phyloP scores from a whole-genome alignment of 2,113 vertebrate genomes.

The Calidris pugnax region DNA sequence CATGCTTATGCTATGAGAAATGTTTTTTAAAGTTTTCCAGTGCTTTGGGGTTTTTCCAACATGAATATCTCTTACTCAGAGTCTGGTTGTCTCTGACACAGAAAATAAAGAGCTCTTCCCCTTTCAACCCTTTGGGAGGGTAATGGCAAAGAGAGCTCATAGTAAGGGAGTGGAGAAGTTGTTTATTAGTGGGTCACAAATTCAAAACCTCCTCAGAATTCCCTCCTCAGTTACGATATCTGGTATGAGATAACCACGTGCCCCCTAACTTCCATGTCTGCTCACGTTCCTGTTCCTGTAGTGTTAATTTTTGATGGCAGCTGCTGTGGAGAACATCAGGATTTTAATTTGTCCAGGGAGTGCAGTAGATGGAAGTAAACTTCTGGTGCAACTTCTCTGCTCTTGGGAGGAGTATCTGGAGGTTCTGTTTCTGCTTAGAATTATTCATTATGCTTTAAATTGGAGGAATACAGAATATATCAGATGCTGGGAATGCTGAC shows the following conservation, averaged over 20 bases:
- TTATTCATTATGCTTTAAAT: neutral
- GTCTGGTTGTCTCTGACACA: neutral
- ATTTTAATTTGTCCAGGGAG: neutral
- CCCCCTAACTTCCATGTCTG: neutral
- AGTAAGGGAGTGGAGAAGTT: neutral
- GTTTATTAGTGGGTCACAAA: neutral
- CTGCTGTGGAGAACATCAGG: neutral
- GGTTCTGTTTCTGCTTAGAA: neutral
- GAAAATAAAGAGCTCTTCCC: neutral
- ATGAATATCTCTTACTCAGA: neutral
- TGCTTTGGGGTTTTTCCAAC: neutral
- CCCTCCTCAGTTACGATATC: neutral
- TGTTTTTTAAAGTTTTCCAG: neutral
- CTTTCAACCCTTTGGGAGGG: neutral
- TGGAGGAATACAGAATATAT: neutral
- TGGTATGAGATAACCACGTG: neutral
- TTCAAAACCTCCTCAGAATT: neutral
- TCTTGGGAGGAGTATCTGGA: neutral
- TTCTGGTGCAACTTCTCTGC: neutral
- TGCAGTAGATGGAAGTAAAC: neutral
- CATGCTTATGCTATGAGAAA: neutral
- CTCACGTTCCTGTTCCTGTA: neutral
- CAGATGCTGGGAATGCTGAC: neutral
- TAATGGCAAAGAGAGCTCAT: neutral
- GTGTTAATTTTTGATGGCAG: neutral